Percentiles rank a stretch among this genome's conserved stretches.
Evolutionary conservation across 2,113 vertebrate genomes (phyloP).

Genomic region (Microtus ochrogaster): DNA sequence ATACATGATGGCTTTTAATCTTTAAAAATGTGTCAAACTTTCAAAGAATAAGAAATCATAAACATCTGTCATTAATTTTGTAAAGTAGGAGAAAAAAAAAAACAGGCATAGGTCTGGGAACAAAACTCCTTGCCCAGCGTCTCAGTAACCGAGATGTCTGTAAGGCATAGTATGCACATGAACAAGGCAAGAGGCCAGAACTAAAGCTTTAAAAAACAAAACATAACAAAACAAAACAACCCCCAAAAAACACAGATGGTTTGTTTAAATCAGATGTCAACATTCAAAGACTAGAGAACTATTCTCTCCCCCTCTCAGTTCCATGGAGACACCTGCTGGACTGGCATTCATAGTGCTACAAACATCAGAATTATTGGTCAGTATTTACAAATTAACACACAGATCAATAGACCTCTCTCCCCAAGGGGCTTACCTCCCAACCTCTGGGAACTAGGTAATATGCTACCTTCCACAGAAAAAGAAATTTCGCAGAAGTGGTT

Average conservation of each 20-base stretch:
- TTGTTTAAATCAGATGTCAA: constrained; percentile 14
- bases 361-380: not conserved
- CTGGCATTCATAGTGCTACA: not conserved
- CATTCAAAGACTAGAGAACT: not conserved
- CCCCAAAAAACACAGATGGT: not conserved
- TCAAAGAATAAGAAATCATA: not conserved
- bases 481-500: not conserved
- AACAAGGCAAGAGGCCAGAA: not conserved
- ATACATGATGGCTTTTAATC: not conserved
- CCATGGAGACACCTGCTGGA: not conserved
- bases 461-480: not conserved
- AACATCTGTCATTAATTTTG: not conserved
- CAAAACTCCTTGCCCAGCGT: not conserved
- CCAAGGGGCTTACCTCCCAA: not conserved
- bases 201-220: not conserved
- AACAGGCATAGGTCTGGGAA: not conserved
- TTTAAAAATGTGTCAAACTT: not conserved
- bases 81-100: not conserved
- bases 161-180: not conserved
- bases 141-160: not conserved
- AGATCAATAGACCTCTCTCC: not conserved
- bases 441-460: not conserved
- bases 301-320: not conserved
- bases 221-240: no score
- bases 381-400: not conserved